Evolutionary conservation across 2,113 vertebrate genomes (phyloP).

Genomic region (Trogon melanurus): DNA sequence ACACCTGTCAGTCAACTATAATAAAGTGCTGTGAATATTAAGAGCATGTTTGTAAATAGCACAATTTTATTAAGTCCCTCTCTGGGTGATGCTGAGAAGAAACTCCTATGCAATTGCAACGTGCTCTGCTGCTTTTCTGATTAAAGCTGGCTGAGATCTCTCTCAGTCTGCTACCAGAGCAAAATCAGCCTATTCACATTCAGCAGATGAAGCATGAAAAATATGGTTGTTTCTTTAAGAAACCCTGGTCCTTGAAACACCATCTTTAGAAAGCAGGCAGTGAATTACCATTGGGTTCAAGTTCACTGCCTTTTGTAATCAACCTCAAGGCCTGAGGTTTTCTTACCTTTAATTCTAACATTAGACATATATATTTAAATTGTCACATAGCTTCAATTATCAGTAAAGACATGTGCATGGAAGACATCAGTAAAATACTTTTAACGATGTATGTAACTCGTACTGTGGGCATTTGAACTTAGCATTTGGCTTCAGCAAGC

Average conservation of each 20-base stretch:
- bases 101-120: neutral
- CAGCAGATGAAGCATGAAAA: neutral
- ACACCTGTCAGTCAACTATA: neutral
- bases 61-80: neutral
- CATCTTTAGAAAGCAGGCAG: neutral
- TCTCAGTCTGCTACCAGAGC: neutral
- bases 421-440: neutral
- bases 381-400: neutral
- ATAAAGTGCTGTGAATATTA: neutral
- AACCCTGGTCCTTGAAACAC: neutral
- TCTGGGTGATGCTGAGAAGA: neutral
- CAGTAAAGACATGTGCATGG: neutral
- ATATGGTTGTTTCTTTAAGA: neutral
- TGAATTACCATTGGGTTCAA: neutral
- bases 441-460: neutral
- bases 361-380: neutral
- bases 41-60: neutral
- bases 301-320: neutral
- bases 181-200: neutral
- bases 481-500: neutral
- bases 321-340: neutral
- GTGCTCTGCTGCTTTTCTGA: neutral
- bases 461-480: neutral
- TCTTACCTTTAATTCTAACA: neutral
- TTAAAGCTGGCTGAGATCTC: neutral